Base-by-base conservation (phyloP, 53 echinoderm and acorn worm species). In the Zoroaster sp. region DNA sequence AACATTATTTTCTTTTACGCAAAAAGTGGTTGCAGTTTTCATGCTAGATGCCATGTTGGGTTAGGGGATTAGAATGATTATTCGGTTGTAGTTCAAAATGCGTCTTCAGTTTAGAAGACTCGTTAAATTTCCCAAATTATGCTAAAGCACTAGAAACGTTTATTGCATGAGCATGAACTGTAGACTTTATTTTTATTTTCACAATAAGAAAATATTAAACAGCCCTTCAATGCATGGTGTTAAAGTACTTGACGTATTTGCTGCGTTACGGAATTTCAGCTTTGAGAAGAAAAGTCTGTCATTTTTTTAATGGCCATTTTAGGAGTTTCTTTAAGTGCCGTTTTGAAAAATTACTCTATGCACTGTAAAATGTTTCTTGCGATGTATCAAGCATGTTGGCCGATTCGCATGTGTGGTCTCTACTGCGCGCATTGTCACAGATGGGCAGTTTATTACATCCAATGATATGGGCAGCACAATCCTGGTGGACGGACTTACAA, bases 191-290 rank as follows among this genome's bases (percentile, higher is more conserved):
- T 7, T 11, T 30, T 15, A 3, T 36, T 35, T 38, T 71, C 20
- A 38, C n/a, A n/a, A n/a, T n/a, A 71, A 17, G 30, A 74, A 25
- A 74, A 43, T 11, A 74, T 40, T 40, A 74, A 17, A 9, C 35
- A 68, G 83, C 83, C 83, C 83, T 83, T 83, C 83, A 83, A 66
- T 83, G 67, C 83, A 83, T 83, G 82, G 83, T 83, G 69, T 83
- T 69, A 33, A 32, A 31, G 8, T 18, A 25, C 2, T n/a, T 33
- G 2, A 37, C 54, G 25, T 79, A 79, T 37, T 39, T 59, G 63
- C 63, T 59, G 63, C 63, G 63, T 25, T 28, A n/a, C n/a, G n/a
- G n/a, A n/a, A n/a, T n/a, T n/a, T n/a, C 28, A 25, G 63, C 63
- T 59, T 28, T 59, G 21, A 9, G 8, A 59, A 59, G 28, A 21